Percentiles rank a stretch among this genome's conserved stretches.
Conservation (phyloP, 2,797 vertebrate species). For the Diceros bicornis region DNA sequence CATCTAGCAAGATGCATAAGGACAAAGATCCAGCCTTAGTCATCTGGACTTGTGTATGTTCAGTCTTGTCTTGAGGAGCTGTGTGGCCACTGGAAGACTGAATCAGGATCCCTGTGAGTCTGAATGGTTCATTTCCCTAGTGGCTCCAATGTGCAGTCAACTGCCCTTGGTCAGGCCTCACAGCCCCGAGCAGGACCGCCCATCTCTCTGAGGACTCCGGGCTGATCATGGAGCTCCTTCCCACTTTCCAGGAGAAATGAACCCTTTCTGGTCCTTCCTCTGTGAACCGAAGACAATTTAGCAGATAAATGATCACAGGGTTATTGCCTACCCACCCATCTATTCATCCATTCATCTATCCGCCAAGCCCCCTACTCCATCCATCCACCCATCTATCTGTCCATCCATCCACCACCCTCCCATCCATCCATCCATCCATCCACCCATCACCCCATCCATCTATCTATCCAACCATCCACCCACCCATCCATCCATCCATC, state of each 20-base stretch:
- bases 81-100: not conserved
- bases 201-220: not conserved
- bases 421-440: not conserved
- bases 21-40: not conserved
- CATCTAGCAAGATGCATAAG: not conserved
- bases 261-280: not conserved
- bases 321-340: not conserved
- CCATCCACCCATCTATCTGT: not conserved
- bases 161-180: not conserved
- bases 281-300: not conserved
- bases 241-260: not conserved
- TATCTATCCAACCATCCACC: not conserved
- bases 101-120: not conserved
- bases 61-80: not conserved
- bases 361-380: too few species aligned
- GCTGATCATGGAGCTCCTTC: not conserved
- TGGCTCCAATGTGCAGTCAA: not conserved
- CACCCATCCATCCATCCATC: not conserved
- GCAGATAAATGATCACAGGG: not conserved
- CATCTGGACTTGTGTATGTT: not conserved
- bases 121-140: not conserved
- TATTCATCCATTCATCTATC: too few species aligned
- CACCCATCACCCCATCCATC: accelerated
- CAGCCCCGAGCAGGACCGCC: not conserved
- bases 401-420: not conserved